These are phyloP conservation scores for Leptopilina boulardi DNA, from an alignment of 1,140 invertebrate species.

Conservation along the genomic window DNA sequence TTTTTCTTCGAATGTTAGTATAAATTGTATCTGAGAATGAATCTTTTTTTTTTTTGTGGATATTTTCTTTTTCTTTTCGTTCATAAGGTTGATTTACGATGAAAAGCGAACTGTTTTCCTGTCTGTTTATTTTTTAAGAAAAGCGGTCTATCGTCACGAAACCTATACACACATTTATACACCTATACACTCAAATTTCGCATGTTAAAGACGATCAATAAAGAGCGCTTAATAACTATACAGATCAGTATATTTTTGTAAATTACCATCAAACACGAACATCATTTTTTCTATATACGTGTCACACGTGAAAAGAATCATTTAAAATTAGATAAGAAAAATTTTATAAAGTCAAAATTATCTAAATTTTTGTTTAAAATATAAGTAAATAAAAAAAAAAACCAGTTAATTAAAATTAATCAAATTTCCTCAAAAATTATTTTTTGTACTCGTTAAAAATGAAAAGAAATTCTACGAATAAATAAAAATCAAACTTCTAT, in stretches of 20 bases:
- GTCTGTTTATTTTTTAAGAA: neutral
- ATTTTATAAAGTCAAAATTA: neutral
- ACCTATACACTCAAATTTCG: neutral
- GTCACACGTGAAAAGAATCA: neutral
- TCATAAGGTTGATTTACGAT: slow-evolving; percentile 24
- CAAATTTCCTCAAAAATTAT: too few species aligned
- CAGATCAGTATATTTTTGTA: neutral
- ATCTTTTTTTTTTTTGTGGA: neutral
- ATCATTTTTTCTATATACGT: neutral
- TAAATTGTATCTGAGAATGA: neutral
- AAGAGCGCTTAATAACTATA: slow-evolving; percentile 18
- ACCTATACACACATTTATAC: too few species aligned
- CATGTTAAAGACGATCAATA: slow-evolving; percentile 16
- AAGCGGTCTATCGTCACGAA: slow-evolving; percentile 19
- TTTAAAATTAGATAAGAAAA: neutral
- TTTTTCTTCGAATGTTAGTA: neutral
- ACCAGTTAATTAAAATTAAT: too few species aligned
- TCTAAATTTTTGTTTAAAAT: neutral
- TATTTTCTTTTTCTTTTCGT: neutral
- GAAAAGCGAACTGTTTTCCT: slow-evolving; percentile 24
- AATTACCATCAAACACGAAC: slow-evolving; percentile 8
- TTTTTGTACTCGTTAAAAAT: too few species aligned
- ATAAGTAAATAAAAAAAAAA: neutral
- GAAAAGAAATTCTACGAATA: too few species aligned
- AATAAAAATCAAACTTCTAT: too few species aligned